Conservation (phyloP, 2,797 vertebrate genomes). For the Gambusia yucatana region DNA sequence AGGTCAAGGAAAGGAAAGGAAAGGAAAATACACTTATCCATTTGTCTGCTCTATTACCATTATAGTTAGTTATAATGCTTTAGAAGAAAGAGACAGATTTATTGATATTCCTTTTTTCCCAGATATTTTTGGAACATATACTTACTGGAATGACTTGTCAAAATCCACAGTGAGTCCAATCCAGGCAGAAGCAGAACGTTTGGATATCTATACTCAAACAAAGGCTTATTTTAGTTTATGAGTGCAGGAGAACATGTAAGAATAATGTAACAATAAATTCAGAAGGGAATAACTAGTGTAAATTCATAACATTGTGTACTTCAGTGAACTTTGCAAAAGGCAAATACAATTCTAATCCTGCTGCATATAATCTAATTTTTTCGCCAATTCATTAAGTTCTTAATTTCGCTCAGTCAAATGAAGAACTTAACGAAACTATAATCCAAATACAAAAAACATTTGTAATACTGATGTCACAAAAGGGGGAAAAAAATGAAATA, state of each 20-base stretch:
- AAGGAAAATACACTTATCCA: background rate
- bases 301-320: background rate
- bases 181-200: slow-evolving; percentile 26
- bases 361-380: background rate
- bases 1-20: background rate
- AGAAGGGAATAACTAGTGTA: background rate
- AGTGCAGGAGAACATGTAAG: background rate
- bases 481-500: too few relatives aligned
- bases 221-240: background rate
- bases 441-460: background rate
- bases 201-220: slow-evolving; percentile 9
- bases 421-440: background rate
- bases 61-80: background rate
- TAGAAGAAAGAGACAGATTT: background rate
- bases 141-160: slow-evolving; percentile 85
- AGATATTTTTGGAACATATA: slow-evolving; percentile 21
- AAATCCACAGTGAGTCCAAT: slow-evolving; percentile 87
- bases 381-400: background rate
- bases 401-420: background rate
- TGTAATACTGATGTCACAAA: too few relatives aligned
- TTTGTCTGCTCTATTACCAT: background rate
- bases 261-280: background rate
- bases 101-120: background rate
- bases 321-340: background rate
- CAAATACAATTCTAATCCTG: background rate